A percentile compares a stretch with the other conserved stretches of the same genome.
phyloP scores from a whole-genome alignment of 2,113 vertebrate species.

The Ictidomys tridecemlineatus region DNA sequence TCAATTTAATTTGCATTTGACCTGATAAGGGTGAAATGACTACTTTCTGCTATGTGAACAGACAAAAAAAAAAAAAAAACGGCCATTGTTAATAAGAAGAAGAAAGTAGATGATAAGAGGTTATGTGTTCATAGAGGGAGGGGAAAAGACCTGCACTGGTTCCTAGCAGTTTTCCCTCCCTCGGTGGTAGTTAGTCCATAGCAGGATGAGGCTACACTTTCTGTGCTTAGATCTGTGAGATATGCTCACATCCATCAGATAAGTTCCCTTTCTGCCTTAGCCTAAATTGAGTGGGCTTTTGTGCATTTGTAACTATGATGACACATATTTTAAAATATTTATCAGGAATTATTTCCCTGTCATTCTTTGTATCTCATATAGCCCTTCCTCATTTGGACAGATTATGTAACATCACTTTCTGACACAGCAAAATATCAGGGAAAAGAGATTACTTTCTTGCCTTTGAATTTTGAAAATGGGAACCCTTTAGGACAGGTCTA shows the following conservation, averaged over 20 bases:
- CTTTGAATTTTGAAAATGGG: conserved; percentile 32
- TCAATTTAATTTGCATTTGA: conserved; percentile 23
- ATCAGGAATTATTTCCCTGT: not conserved
- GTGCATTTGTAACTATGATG: not conserved
- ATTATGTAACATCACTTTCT: not conserved
- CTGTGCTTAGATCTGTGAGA: not conserved
- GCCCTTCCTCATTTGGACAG: not conserved
- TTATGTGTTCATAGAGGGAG: not conserved
- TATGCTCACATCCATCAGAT: not conserved
- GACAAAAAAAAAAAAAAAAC: conserved; percentile 6
- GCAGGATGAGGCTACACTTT: not conserved
- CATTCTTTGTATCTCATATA: conserved; percentile 3
- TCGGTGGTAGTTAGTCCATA: not conserved
- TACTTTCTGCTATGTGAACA: not conserved
- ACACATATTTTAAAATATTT: conserved; percentile 26
- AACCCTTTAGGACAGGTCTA: not conserved
- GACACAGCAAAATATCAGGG: not conserved
- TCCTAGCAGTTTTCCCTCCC: not conserved
- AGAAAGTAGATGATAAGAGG: not conserved
- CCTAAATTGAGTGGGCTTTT: not conserved
- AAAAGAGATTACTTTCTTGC: not conserved
- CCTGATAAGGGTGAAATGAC: not conserved
- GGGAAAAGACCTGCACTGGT: not conserved
- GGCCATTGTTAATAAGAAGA: not conserved
- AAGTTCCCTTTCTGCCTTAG: conserved; percentile 16